Evolutionary conservation across 2,797 vertebrate species (phyloP), one percentile per base, ranked within the genome.

Genomic region (Uromys caudimaculatus): DNA sequence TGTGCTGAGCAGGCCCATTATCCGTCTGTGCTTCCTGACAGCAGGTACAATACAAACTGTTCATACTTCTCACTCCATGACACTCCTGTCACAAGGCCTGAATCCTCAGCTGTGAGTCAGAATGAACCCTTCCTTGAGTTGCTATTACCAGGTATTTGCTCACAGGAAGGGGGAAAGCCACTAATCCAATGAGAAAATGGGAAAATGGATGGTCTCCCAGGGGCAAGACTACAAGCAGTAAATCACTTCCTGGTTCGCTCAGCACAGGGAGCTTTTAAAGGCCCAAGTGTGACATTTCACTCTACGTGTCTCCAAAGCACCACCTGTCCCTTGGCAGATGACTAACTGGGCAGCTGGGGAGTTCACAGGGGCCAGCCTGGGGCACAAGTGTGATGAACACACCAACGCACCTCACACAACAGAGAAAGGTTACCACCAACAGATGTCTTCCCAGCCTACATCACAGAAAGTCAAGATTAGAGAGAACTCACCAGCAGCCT

Each of bases 241-340:
- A n/a, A 47, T 12, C 10, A 0, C 14, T 10, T 82, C 54, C 71
- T 78, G 47, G 84, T 83, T 89, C 67, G n/a, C 76, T 50, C 81
- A 81, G 76, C 41, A 52, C 12, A 44, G 29, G 50, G 54, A 41
- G 67, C 50, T 90, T 95, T 93, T 47, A 73, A 82, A 90, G 73
- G 54, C 54, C 75, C 88, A 90, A 44, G 85, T 71, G n/a, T 60
- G 73, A 94, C 84, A 41, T 93, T 87, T 92, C 54, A 77, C 58
- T 90, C 64, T 69, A 27, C 19, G 9, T 41, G 50, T 86, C 87
- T 95, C 93, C 60, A 54, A 96, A 93, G 83, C 75, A 93, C 96
- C 97, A 96, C 94, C 97, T 97, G 97, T 94, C 97, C 81, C 90
- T 92, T 95, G 92, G 92, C 76, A 5, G 91, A 88, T 69, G 77